phyloP scores from a whole-genome alignment of 2,113 vertebrate species.

The Lethenteron reissneri region DNA sequence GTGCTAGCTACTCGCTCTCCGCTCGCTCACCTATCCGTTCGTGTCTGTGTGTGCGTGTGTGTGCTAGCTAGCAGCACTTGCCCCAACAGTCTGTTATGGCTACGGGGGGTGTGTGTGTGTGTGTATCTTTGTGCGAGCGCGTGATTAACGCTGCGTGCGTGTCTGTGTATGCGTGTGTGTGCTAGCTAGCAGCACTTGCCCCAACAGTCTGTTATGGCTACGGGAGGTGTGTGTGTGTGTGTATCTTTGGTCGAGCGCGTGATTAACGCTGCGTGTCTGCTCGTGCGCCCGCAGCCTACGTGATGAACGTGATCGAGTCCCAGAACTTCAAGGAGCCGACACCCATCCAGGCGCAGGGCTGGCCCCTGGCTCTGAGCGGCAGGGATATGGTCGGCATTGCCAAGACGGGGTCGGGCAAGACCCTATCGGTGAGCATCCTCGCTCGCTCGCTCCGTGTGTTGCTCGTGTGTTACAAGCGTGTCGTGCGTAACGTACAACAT shows the following conservation, averaged over 20 bases:
- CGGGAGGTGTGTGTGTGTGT: not conserved
- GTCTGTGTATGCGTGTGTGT: too few species aligned
- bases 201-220: not conserved
- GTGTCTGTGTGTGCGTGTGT: too few species aligned
- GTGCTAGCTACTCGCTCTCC: too few species aligned
- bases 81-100: not conserved
- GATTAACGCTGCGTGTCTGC: not conserved
- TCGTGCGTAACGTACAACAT: too few species aligned
- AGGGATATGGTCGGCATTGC: constrained; percentile 98
- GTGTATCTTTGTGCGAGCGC: not conserved
- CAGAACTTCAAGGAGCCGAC: constrained; percentile 91
- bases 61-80: not conserved
- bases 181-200: not conserved
- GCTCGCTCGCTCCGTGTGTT: not conserved
- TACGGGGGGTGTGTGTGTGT: not conserved
- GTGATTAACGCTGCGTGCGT: not conserved
- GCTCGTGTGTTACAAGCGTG: not conserved
- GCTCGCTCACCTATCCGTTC: too few species aligned
- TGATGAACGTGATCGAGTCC: constrained; percentile 67
- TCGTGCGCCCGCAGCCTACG: constrained; percentile 40
- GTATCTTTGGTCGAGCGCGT: not conserved
- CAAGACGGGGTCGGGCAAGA: constrained; percentile 92
- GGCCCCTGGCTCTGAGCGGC: constrained; percentile 69
- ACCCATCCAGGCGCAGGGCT: constrained; percentile 83
- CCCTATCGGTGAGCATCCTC: constrained; percentile 44